Evolutionary conservation across 2,797 vertebrate genomes (phyloP), one percentile per base, ranked within the genome.

Genomic region (Morus bassanus): DNA sequence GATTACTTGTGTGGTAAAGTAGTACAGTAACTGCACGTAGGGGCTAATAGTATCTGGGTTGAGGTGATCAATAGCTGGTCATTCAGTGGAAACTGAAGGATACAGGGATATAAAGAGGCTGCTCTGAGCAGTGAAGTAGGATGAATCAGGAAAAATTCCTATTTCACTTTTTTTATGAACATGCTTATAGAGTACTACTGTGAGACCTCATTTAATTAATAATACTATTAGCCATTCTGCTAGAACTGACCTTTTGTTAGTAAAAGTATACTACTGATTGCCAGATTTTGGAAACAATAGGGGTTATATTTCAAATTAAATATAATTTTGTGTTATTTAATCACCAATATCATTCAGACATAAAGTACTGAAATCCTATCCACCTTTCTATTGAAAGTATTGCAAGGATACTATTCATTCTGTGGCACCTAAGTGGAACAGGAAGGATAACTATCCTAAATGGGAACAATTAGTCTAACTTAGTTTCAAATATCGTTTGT

Each of bases 281-380:
- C 31, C 48, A 89, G 78, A 85, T 65, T 94, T 94, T 93, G 61
- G 60, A 91, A 97, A 81, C 85, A 95, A 76, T 67, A 88, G 23
- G 19, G 76, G n/a, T 95, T 94, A 79, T 84, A 89, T 96, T 95
- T 96, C 76, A 93, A 91, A 77, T 94, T 70, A 94, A 85, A 95
- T 86, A 87, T 22, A 63, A 60, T 91, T 90, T 89, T 59, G 27
- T 85, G 85, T 92, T 92, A 89, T 56, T 90, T 92, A 84, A 96
- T 95, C 50, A 76, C 46, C 37, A 88, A 9, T 86, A 69, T 67
- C 5, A 61, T 91, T 95, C 63, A 88, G 56, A 91, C 27, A 69
- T 82, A 37, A 94, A 84, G 56, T 83, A 79, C n/a, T 93, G 83
- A 89, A 86, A 93, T 75, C 74, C 77, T 51, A 74, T 90, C 70